phyloP scores from a whole-genome alignment of 2,888 invertebrate species.

The Cylindroiulus punctatus region DNA sequence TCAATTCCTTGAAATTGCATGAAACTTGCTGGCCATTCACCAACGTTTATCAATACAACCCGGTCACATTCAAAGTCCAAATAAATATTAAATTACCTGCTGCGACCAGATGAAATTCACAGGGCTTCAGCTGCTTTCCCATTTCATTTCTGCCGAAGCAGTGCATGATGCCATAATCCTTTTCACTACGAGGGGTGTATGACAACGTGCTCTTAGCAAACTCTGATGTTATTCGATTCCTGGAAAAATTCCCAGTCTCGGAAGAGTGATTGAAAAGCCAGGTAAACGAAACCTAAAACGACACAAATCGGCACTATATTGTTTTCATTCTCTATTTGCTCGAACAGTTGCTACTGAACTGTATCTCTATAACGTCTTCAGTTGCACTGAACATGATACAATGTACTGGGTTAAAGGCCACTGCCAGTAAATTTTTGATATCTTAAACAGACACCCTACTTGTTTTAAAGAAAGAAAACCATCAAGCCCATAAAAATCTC shows the following conservation, averaged over 20 bases:
- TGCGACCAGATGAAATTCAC: constrained; percentile 61
- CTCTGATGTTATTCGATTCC: constrained; percentile 57
- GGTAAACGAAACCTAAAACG: constrained; percentile 77
- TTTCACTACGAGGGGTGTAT: constrained; percentile 61
- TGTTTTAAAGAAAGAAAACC: no score
- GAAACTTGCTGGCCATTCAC: no score
- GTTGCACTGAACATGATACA: no score
- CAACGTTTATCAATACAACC: no score
- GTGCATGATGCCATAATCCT: constrained; percentile 61
- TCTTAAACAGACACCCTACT: no score
- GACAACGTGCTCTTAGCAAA: constrained; percentile 60
- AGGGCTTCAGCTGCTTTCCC: constrained; percentile 61
- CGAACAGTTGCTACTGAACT: no score
- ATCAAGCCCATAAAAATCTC: no score
- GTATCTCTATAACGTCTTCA: no score
- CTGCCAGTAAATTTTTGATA: no score
- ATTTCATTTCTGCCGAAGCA: constrained; percentile 62
- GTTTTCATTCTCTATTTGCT: no score
- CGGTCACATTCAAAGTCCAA: background rate
- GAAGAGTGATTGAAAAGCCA: constrained; percentile 97
- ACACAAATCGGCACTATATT: no score
- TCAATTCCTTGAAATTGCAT: background rate
- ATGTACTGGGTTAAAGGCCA: no score
- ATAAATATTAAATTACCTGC: constrained; percentile 59
- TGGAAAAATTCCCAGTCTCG: constrained; percentile 79